Conservation (phyloP, 2,888 invertebrate species). For the Amiota mariae region DNA sequence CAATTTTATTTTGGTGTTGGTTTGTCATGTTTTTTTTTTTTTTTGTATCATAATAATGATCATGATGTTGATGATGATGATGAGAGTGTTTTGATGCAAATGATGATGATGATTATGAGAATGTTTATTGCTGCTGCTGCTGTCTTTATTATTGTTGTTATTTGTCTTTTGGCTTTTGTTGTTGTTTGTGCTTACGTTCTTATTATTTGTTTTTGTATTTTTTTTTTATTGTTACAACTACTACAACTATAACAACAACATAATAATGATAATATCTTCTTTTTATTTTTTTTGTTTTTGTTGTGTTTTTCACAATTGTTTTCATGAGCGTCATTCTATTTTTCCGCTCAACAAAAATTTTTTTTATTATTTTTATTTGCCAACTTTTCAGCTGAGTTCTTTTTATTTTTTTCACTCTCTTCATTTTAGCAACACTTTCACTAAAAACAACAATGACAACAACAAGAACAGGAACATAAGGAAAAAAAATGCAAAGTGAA, state of each 20-base stretch:
- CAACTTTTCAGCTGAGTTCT: slow-evolving; percentile 25
- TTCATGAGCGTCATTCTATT: slow-evolving; percentile 22
- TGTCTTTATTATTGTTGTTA: slow-evolving; percentile 7
- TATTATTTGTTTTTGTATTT: background rate
- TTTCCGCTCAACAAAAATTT: background rate
- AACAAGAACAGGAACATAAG: slow-evolving; percentile 8
- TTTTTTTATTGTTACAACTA: background rate
- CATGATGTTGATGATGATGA: too few relatives aligned
- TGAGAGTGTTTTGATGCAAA: background rate
- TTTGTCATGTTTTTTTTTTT: slow-evolving; percentile 1
- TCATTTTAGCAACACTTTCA: slow-evolving; percentile 41
- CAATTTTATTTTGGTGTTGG: background rate
- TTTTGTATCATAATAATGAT: background rate
- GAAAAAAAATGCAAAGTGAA: slow-evolving; percentile 3
- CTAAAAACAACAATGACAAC: slow-evolving; percentile 16
- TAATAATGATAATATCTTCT: too few relatives aligned
- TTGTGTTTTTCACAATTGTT: slow-evolving; percentile 22
- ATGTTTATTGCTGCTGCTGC: slow-evolving; percentile 1
- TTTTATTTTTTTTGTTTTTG: background rate
- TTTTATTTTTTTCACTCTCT: slow-evolving; percentile 15
- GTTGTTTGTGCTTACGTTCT: background rate
- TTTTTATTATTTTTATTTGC: slow-evolving; percentile 11
- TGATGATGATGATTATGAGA: background rate
- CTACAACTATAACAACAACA: too few relatives aligned
- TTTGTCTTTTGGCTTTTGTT: slow-evolving; percentile 3